Conservation (phyloP, 2,797 vertebrate genomes). For the Heterohyrax brucei region DNA sequence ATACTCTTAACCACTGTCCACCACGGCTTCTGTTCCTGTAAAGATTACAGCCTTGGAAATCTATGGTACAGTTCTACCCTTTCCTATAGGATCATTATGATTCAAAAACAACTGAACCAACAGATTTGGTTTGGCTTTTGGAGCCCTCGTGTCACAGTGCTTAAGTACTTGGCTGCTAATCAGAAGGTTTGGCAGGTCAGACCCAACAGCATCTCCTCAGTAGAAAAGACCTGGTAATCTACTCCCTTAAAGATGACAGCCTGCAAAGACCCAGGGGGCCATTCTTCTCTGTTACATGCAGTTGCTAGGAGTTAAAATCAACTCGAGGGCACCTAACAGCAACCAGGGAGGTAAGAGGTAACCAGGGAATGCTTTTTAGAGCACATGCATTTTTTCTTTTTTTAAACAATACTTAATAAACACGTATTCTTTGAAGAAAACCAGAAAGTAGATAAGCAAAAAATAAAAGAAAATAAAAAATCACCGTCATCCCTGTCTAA, state of each 20-base stretch:
- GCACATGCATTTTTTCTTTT: conserved; percentile 42
- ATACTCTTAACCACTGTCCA: no score
- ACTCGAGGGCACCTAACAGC: background rate
- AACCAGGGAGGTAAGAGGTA: background rate
- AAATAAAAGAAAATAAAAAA: conserved; percentile 65
- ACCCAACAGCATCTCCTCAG: background rate
- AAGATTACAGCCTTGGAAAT: background rate
- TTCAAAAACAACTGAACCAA: background rate
- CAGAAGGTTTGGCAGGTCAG: background rate
- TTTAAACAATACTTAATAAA: background rate
- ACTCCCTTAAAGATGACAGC: no score
- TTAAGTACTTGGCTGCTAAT: background rate
- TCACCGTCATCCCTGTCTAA: conserved; percentile 45
- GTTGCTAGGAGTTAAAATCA: background rate
- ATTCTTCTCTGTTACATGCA: background rate
- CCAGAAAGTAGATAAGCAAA: conserved; percentile 64
- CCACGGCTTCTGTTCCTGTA: no score
- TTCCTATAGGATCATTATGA: background rate
- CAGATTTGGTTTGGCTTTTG: background rate
- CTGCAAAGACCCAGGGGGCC: no score
- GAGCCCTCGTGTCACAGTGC: background rate
- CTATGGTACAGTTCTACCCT: background rate
- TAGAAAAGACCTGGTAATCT: background rate
- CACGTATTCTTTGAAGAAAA: conserved; percentile 61
- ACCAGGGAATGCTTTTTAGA: conserved; percentile 22